phyloP scores from a whole-genome alignment of 1,140 invertebrate genomes.

The Aporrectodea caliginosa region DNA sequence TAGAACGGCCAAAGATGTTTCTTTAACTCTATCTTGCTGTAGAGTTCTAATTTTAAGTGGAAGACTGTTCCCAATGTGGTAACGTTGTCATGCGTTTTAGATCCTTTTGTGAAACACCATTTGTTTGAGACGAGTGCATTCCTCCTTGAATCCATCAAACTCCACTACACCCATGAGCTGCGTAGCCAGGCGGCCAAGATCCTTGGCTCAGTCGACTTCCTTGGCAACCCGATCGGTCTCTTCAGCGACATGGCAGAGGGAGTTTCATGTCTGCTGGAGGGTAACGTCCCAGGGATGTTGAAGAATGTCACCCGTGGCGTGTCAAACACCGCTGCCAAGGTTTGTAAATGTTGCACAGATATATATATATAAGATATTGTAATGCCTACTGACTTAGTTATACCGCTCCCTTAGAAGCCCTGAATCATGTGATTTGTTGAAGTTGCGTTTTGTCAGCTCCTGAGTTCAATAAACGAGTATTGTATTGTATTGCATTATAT shows the following conservation, averaged over 20 bases:
- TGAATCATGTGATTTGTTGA: too few species aligned
- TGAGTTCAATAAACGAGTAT: too few species aligned
- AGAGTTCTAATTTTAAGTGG: neutral
- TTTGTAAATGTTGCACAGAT: slow-evolving; percentile 49
- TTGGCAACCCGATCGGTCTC: slow-evolving; percentile 94
- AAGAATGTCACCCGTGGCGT: slow-evolving; percentile 95
- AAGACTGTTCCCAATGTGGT: neutral
- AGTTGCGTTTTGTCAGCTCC: too few species aligned
- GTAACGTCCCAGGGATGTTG: slow-evolving; percentile 78
- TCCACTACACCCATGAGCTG: slow-evolving; percentile 83
- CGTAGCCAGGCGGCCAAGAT: slow-evolving; percentile 93
- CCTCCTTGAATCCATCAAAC: slow-evolving; percentile 69
- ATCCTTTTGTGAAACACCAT: slow-evolving; percentile 77
- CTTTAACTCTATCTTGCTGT: neutral
- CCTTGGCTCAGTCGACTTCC: slow-evolving; percentile 90
- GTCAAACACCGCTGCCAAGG: slow-evolving; percentile 94
- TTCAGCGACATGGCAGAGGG: slow-evolving; percentile 93
- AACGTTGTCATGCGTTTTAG: slow-evolving; percentile 44
- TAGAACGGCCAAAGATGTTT: neutral
- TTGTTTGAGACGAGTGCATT: slow-evolving; percentile 83
- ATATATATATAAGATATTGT: too few species aligned
- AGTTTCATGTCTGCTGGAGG: slow-evolving; percentile 86
- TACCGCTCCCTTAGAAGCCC: too few species aligned
- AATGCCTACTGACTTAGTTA: too few species aligned
- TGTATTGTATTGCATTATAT: too few species aligned